Base-by-base conservation (phyloP, 2,113 vertebrate genomes). In the Toxotes jaculatrix region DNA sequence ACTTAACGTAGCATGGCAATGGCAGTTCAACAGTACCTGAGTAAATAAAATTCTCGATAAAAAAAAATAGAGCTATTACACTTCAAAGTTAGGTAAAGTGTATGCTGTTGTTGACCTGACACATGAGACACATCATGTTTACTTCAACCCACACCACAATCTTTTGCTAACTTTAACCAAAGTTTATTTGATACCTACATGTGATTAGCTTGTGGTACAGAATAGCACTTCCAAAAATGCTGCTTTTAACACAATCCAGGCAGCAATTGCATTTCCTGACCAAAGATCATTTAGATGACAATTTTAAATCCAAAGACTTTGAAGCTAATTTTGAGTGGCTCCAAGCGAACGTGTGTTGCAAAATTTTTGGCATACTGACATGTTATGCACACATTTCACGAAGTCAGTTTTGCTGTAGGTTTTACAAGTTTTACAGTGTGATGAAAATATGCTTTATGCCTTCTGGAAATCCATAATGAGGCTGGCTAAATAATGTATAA, bases 401-500 rank as follows among this genome's bases (percentile, higher is more conserved):
- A 34, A 36, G 27, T 60, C 55, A 32, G 19, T 43, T 55, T 43
- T 45, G 36, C 53, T 67, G 6, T n/a, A 7, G 40, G 34, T 34
- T 68, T 69, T 17, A 43, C 21, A 53, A 55, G 47, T 40, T 6
- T 8, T 40, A 40, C 38, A 40, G 38, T 40, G 38, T 40, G 38
- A 40, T 40, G 9, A 40, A 40, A 83, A 66, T 69, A 40, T 34
- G 53, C 19, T 68, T 31, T 4, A 56, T 60, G 40, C 17, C 53
- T 14, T 17, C 32, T 42, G 45, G 55, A 55, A 86, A 63, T 63
- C 49, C n/a, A 51, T 64, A 21, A 64, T 79, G 27, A 36, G 32
- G 59, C 60, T 56, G 47, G 69, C 61, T 76, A 83, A 79, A 79
- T 66, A 45, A 66, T 77, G 4, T 34, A 53, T 53, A 27, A 64